Percentiles rank a stretch among this genome's conserved stretches.
These are phyloP conservation scores for Ptyas mucosa DNA, from an alignment of 2,113 vertebrate genomes.

Conservation along the genomic window DNA sequence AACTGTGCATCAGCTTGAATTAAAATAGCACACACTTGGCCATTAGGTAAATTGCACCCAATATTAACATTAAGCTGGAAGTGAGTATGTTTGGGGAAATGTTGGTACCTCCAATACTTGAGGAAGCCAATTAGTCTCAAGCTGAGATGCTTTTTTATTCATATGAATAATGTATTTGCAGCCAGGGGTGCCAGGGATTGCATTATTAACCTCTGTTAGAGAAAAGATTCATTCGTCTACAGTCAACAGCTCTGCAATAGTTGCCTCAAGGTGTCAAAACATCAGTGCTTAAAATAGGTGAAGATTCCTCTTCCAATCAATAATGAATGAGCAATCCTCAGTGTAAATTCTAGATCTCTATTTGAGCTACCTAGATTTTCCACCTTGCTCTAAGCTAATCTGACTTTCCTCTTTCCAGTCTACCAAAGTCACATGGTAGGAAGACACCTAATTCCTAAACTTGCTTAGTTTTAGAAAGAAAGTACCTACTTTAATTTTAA, in stretches of 20 bases:
- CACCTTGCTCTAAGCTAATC: neutral
- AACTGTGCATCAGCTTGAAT: conserved; percentile 9
- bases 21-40: conserved; percentile 29
- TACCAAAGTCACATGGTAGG: neutral
- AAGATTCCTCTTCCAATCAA: neutral
- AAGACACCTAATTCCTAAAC: neutral
- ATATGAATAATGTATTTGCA: conserved; percentile 16
- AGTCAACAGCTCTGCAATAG: neutral
- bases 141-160: conserved; percentile 57
- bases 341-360: neutral
- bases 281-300: neutral
- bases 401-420: neutral
- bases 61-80: conserved; percentile 44
- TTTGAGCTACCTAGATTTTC: neutral
- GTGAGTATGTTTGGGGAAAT: conserved; percentile 50
- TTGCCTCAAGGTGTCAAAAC: neutral
- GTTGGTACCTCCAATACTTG: conserved; percentile 50
- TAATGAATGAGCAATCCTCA: neutral
- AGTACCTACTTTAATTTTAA: neutral
- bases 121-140: conserved; percentile 64
- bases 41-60: conserved; percentile 34
- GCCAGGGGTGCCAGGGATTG: neutral
- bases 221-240: neutral
- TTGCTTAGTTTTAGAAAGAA: neutral
- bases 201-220: neutral